These are phyloP conservation scores for Limnodromus scolopaceus DNA, from an alignment of 2,797 vertebrate genomes.

Conservation along the genomic window DNA sequence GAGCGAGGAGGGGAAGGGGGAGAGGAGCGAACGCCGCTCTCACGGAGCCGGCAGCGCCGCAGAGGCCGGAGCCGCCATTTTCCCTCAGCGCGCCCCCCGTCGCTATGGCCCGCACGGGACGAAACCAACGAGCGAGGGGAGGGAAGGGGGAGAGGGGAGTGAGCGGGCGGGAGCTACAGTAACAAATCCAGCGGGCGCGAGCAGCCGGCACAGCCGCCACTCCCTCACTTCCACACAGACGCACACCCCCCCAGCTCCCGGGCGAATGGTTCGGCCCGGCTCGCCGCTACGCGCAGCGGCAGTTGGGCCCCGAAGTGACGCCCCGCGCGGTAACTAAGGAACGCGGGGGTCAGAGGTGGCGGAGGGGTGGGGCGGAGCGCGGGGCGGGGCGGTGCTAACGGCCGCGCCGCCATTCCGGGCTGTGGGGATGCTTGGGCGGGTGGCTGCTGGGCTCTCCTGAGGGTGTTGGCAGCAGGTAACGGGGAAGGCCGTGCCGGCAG, in stretches of 20 bases:
- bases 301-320: neutral
- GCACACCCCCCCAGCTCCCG: neutral
- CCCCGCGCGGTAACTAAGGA: conserved; percentile 32
- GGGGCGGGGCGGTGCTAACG: neutral
- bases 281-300: accelerated
- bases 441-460: accelerated
- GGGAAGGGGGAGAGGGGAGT: neutral
- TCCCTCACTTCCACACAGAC: accelerated
- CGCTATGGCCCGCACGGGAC: neutral
- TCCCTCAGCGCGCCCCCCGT: conserved; percentile 40
- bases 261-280: neutral
- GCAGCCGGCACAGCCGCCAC: neutral
- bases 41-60: neutral
- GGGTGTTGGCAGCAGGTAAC: neutral
- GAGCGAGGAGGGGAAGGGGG: neutral
- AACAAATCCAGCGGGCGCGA: neutral
- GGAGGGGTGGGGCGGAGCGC: too few species aligned
- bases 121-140: neutral
- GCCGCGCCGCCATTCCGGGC: accelerated
- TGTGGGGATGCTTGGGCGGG: accelerated
- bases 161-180: neutral
- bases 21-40: neutral
- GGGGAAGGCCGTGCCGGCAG: too few species aligned
- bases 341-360: neutral
- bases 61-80: conserved; percentile 81